Evolutionary conservation across 2,888 invertebrate species (phyloP).

Genomic region (Argynnis bischoffii): DNA sequence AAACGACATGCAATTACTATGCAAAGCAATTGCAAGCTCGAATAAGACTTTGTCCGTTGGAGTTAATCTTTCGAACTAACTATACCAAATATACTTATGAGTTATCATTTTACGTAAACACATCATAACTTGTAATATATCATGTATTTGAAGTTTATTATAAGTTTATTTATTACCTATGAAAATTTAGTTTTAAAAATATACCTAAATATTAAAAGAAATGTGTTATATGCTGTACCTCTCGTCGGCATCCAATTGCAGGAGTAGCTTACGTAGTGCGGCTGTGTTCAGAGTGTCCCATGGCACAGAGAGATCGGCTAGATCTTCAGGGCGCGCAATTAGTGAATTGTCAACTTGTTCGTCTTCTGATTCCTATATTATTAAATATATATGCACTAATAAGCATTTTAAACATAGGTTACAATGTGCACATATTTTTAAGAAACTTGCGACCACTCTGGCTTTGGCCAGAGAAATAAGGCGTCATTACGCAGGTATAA

Average conservation of each 20-base stretch:
- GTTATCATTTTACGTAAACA: too few relatives aligned
- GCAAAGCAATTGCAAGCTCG: conserved; percentile 15
- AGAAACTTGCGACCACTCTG: too few relatives aligned
- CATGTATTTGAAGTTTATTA: too few relatives aligned
- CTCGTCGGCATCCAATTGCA: conserved; percentile 71
- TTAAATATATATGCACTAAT: background rate
- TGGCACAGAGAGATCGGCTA: conserved; percentile 51
- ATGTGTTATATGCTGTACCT: conserved; percentile 50
- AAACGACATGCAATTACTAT: conserved; percentile 15
- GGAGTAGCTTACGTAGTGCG: conserved; percentile 67
- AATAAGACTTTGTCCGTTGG: background rate
- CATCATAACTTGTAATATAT: too few relatives aligned
- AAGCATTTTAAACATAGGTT: too few relatives aligned
- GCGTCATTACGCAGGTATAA: too few relatives aligned
- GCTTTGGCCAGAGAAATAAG: too few relatives aligned
- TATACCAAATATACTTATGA: too few relatives aligned
- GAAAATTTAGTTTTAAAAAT: too few relatives aligned
- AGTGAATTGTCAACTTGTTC: conserved; percentile 66
- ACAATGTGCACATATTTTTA: too few relatives aligned
- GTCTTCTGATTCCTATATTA: conserved; percentile 62
- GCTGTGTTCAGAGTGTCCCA: conserved; percentile 73
- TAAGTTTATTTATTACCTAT: too few relatives aligned
- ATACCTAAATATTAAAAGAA: too few relatives aligned
- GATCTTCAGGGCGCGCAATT: conserved; percentile 55
- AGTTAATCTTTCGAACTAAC: background rate